These are phyloP conservation scores for Amphiura filiformis DNA, from an alignment of 35 echinoderm and acorn worm genomes.

Conservation along the genomic window DNA sequence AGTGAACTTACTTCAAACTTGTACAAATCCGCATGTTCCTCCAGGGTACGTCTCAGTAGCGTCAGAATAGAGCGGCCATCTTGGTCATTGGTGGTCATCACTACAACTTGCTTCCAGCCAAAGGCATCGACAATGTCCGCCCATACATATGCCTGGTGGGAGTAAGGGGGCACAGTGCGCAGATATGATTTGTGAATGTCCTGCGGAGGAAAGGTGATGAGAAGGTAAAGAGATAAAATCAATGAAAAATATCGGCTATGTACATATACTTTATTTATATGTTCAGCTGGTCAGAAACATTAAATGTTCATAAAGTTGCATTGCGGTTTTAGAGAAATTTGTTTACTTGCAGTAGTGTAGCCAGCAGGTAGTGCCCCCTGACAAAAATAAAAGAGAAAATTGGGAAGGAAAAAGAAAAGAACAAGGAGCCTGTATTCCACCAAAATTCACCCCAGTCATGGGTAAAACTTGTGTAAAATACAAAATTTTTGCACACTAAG, in stretches of 20 bases:
- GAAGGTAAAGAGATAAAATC: background rate
- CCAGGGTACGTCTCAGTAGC: slow-evolving; percentile 5
- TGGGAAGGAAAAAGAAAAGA: too few relatives aligned
- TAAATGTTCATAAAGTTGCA: too few relatives aligned
- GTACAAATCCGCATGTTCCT: background rate
- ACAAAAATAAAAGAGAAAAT: too few relatives aligned
- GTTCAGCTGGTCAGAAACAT: too few relatives aligned
- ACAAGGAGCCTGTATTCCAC: too few relatives aligned
- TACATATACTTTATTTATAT: too few relatives aligned
- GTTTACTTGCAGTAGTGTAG: too few relatives aligned
- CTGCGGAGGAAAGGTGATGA: slow-evolving; percentile 14
- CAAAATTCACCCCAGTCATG: too few relatives aligned
- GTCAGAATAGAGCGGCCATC: slow-evolving; percentile 46
- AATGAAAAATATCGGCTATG: background rate
- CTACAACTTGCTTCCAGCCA: slow-evolving; percentile 34
- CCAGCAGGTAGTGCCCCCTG: too few relatives aligned
- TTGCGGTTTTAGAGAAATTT: too few relatives aligned
- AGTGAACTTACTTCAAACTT: slow-evolving; percentile 13
- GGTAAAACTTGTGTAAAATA: too few relatives aligned
- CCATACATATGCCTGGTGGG: slow-evolving; percentile 55
- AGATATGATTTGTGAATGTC: slow-evolving; percentile 61
- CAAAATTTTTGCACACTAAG: too few relatives aligned
- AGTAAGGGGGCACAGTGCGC: slow-evolving; percentile 49
- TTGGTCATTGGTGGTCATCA: slow-evolving; percentile 44
- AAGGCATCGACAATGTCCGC: slow-evolving; percentile 27